Evolutionary conservation across 2,113 vertebrate species (phyloP).

Genomic region (Corydoras sp.): DNA sequence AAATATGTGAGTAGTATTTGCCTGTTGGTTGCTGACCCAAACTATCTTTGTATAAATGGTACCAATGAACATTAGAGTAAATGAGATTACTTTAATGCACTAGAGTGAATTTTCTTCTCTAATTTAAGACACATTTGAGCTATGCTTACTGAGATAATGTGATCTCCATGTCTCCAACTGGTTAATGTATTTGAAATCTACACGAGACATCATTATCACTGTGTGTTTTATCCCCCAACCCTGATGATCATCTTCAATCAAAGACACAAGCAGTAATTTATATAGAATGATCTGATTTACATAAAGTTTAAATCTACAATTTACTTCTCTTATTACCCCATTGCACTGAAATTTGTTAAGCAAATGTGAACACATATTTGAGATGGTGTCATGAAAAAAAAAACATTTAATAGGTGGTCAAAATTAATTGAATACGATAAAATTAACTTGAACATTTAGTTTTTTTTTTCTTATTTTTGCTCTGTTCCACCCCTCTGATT

Average conservation of each 20-base stretch:
- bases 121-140: not conserved
- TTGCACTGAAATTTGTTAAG: no score
- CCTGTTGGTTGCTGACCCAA: not conserved
- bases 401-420: no score
- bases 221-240: slow-evolving; percentile 6
- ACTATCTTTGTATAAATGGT: not conserved
- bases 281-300: not conserved
- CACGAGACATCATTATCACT: slow-evolving; percentile 7
- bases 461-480: no score
- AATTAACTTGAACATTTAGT: no score
- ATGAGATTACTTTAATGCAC: not conserved
- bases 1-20: not conserved
- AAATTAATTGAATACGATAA: no score
- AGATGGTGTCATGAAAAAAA: no score
- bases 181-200: not conserved
- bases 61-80: not conserved
- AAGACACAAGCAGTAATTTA: not conserved
- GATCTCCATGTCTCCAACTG: slow-evolving; percentile 1
- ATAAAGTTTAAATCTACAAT: not conserved
- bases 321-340: not conserved
- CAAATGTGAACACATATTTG: no score
- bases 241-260: slow-evolving; percentile 2
- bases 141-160: not conserved
- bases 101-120: not conserved
- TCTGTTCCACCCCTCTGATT: no score